Percentiles rank a stretch among this genome's conserved stretches.
Conservation (phyloP, 2,113 vertebrate genomes). For the Atrichornis clamosus region DNA sequence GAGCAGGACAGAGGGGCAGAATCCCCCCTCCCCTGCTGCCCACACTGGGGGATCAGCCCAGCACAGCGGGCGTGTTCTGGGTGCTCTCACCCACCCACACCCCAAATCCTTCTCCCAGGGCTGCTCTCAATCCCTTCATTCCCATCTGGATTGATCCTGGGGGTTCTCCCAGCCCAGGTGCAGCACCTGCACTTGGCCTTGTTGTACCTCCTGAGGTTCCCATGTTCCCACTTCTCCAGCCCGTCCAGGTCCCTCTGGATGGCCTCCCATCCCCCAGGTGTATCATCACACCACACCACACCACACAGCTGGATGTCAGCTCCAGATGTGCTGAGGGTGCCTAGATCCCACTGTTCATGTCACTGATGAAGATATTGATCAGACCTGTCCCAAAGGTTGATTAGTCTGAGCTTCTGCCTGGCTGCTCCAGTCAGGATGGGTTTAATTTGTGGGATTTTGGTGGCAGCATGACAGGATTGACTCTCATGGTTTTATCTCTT, state of each 20-base stretch:
- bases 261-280: background rate
- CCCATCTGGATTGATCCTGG: background rate
- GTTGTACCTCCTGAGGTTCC: background rate
- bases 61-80: background rate
- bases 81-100: rapidly evolving
- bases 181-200: background rate
- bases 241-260: background rate
- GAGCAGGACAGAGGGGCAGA: background rate
- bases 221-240: background rate
- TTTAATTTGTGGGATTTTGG: background rate
- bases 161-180: background rate
- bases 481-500: background rate
- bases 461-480: background rate
- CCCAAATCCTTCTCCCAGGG: too few relatives aligned
- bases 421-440: background rate
- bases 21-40: background rate
- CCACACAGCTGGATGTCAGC: background rate
- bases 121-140: background rate
- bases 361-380: background rate
- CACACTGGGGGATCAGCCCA: background rate
- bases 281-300: rapidly evolving
- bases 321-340: background rate
- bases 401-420: background rate
- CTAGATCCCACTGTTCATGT: rapidly evolving
- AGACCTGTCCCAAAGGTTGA: background rate